A percentile compares a stretch with the other conserved stretches of the same genome.
These are phyloP conservation scores for Tragelaphus strepsiceros DNA, from an alignment of 2,113 vertebrate species.

Conservation along the genomic window DNA sequence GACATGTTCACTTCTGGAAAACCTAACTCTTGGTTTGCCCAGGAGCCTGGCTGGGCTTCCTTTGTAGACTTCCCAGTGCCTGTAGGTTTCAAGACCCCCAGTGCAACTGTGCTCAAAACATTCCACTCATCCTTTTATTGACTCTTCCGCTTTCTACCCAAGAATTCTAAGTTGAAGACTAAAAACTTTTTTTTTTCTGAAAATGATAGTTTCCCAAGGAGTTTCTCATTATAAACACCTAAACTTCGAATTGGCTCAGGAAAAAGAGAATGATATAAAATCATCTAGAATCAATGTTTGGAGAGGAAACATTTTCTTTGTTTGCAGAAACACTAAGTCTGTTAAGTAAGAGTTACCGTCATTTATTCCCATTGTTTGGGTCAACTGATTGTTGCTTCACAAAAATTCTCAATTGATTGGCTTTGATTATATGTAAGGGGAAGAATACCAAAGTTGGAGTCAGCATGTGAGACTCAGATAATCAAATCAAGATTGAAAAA, in stretches of 20 bases:
- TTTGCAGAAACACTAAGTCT: neutral
- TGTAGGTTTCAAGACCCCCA: accelerated
- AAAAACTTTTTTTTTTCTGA: neutral
- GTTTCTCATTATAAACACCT: neutral
- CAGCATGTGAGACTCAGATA: neutral
- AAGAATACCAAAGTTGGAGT: neutral
- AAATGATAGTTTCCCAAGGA: neutral
- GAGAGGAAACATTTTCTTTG: neutral
- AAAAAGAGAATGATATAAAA: neutral
- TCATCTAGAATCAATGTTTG: neutral
- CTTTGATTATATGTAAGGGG: neutral
- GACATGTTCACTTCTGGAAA: neutral
- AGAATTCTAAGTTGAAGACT: neutral
- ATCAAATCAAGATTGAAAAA: neutral
- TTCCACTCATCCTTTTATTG: neutral
- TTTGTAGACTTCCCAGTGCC: neutral
- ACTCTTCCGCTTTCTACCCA: neutral
- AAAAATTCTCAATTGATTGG: neutral
- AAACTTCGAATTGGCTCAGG: neutral
- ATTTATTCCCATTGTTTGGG: neutral
- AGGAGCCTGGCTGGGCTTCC: neutral
- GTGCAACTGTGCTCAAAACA: no score
- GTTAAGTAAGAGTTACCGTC: neutral
- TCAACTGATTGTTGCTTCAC: neutral
- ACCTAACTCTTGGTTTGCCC: accelerated